Conservation (phyloP, 2,113 vertebrate genomes). For the Leucopsar rothschildi region DNA sequence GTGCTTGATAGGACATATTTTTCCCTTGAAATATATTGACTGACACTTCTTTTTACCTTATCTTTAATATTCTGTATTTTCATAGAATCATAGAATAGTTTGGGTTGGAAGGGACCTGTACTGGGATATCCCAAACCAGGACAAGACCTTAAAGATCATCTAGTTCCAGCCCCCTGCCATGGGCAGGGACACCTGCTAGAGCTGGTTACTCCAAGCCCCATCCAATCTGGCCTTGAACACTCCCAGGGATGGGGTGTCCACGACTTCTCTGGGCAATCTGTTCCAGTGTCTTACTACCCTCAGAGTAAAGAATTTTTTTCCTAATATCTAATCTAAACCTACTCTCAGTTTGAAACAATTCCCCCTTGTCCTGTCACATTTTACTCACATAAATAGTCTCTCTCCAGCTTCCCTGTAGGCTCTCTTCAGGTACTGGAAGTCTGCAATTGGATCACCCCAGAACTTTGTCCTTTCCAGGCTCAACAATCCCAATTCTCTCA, state of each 20-base stretch:
- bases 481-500: background rate
- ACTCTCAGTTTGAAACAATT: background rate
- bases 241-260: background rate
- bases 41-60: background rate
- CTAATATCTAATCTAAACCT: background rate
- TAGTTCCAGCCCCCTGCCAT: background rate
- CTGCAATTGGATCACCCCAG: background rate
- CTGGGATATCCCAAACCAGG: no score
- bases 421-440: background rate
- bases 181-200: background rate
- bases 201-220: background rate
- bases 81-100: background rate
- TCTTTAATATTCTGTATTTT: background rate
- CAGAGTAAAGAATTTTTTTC: background rate
- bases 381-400: background rate
- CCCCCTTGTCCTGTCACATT: background rate
- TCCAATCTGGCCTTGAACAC: background rate
- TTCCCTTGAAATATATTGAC: background rate
- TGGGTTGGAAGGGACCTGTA: background rate
- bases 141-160: background rate
- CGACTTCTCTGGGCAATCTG: background rate
- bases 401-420: background rate
- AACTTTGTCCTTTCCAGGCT: background rate
- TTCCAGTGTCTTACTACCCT: background rate
- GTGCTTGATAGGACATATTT: background rate